Percentiles rank a stretch among this genome's conserved stretches.
Conservation (phyloP, 2,888 invertebrate species). For the Steromphala cineraria region DNA sequence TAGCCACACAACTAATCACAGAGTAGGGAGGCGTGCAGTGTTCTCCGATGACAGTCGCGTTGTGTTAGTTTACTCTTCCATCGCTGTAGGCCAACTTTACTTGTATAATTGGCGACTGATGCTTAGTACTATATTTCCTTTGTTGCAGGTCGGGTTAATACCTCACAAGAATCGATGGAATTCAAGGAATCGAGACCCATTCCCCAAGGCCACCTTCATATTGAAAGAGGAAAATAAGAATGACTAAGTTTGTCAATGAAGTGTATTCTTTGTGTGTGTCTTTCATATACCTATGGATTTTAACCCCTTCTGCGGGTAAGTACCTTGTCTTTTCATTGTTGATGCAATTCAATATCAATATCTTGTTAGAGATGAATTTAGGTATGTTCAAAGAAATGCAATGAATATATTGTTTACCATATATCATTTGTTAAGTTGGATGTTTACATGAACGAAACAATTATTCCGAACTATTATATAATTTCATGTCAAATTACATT, state of each 20-base stretch:
- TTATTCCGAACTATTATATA: too few relatives aligned
- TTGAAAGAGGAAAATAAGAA: conserved; percentile 18
- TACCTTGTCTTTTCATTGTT: not conserved
- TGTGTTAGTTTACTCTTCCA: not conserved
- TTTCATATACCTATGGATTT: conserved; percentile 11
- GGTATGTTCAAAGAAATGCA: too few relatives aligned
- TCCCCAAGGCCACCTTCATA: conserved; percentile 14
- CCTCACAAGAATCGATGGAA: conserved; percentile 13
- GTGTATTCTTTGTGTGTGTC: conserved; percentile 10
- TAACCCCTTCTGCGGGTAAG: conserved; percentile 3
- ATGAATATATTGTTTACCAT: too few relatives aligned
- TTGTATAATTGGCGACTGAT: not conserved
- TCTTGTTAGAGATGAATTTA: too few relatives aligned
- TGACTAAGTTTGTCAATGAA: not conserved
- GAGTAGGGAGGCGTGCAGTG: not conserved
- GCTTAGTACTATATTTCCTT: not conserved
- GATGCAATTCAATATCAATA: too few relatives aligned
- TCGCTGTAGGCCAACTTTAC: not conserved
- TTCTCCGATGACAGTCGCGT: not conserved
- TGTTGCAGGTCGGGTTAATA: not conserved
- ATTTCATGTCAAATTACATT: too few relatives aligned
- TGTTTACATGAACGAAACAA: too few relatives aligned
- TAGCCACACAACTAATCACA: not conserved
- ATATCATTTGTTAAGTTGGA: too few relatives aligned
- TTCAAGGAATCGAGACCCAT: conserved; percentile 13